phyloP scores from a whole-genome alignment of 2,888 invertebrate species.

The Tupiocoris notatus region DNA sequence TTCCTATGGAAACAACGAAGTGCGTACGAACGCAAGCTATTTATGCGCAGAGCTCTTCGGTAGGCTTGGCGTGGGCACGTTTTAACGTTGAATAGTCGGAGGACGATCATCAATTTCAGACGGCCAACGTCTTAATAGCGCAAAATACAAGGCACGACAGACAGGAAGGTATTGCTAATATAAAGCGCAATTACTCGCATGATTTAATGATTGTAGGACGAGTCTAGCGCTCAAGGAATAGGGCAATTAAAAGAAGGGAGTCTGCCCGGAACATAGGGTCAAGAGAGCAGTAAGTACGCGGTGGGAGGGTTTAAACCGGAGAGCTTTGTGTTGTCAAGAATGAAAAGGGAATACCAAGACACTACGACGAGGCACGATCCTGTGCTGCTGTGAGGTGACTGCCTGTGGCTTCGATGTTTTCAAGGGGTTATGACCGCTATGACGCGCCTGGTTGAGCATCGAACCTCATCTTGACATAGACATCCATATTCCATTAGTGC shows the following conservation, averaged over 20 bases:
- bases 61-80: background rate
- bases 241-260: constrained; percentile 24
- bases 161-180: constrained; percentile 20
- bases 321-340: background rate
- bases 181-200: constrained; percentile 40
- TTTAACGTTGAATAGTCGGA: constrained; percentile 40
- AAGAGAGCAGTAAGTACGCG: background rate
- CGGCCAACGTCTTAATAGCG: constrained; percentile 42
- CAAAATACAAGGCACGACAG: constrained; percentile 42
- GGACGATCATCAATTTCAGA: constrained; percentile 34
- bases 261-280: background rate
- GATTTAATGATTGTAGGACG: constrained; percentile 26
- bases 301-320: too few relatives aligned
- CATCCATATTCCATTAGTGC: too few relatives aligned
- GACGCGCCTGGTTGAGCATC: too few relatives aligned
- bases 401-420: background rate
- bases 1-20: background rate
- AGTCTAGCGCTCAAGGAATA: constrained; percentile 3
- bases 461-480: too few relatives aligned
- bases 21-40: background rate
- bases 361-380: background rate
- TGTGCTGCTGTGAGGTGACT: background rate
- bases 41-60: background rate
- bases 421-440: background rate
- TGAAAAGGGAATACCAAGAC: background rate